Evolutionary conservation across 1,140 invertebrate species (phyloP), one percentile per base, ranked within the genome.

Genomic region (Venturia canescens): DNA sequence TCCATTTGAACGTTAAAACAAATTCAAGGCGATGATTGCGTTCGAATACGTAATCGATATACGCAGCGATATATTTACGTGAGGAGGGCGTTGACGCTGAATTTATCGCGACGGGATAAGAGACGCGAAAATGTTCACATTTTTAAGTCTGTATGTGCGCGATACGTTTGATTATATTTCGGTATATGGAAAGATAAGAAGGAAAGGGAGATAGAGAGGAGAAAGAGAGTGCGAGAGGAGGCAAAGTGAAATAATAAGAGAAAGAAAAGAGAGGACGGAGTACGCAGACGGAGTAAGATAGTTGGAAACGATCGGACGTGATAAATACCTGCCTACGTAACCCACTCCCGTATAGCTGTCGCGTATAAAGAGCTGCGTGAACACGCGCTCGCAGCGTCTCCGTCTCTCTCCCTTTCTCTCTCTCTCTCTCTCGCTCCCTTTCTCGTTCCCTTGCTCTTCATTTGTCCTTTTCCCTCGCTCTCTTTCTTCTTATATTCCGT

Each of bases 241-340:
- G 6, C 7, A 34, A 34, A 63, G 57, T 23, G 18, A 63, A 3
- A 63, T 9, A 21, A 26, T 11, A 13, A 27, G 63, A 66, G 63
- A 66, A n/a, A 66, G 27, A 29, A 29, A 66, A 7, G 63, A n/a
- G 3, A 63, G 3, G 63, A 66, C 26, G 16, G 63, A 27, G 7
- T 26, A 1, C 50, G 26, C 15, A 38, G 44, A 48, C 23, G 21
- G n/a, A 21, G n/a, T 26, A 44, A 75, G 23, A 76, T 63, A 76
- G 74, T 76, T 76, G 57, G 27, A 63, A 76, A 76, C 53, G 74
- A 76, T 76, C 53, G 74, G 57, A 76, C 74, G 74, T 63, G 74
- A 76, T 76, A 76, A 76, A 76, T 76, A 76, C 74, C 74, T 76
- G 74, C 74, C 74, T 76, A 76, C 74, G 74, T 76, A 76, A 76